Percentiles rank a stretch among this genome's conserved stretches.
Evolutionary conservation across 2,113 vertebrate species (phyloP).

Genomic region (Oxyura jamaicensis): DNA sequence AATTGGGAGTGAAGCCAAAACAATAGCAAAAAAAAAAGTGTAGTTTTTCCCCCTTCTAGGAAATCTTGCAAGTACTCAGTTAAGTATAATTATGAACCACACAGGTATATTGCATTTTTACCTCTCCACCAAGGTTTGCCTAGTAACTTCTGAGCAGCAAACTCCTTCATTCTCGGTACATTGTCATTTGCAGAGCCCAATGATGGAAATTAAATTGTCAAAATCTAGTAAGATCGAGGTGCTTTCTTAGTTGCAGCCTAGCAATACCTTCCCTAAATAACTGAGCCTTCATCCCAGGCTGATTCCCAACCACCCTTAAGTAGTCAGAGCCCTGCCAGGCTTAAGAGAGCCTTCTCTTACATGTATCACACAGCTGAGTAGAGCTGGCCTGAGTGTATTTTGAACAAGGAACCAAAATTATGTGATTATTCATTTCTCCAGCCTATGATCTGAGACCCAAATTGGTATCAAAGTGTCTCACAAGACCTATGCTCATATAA

Average conservation of each 20-base stretch:
- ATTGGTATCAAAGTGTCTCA: background rate
- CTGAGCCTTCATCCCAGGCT: background rate
- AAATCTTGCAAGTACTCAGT: background rate
- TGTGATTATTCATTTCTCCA: background rate
- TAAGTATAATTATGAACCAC: background rate
- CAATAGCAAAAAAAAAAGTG: rapidly evolving
- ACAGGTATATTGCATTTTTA: background rate
- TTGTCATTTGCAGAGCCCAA: background rate
- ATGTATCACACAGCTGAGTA: background rate
- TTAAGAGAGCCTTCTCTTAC: background rate
- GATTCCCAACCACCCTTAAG: background rate
- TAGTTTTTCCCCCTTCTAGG: background rate
- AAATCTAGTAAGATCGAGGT: background rate
- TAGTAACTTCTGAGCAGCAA: background rate
- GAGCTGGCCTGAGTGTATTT: background rate
- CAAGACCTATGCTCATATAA: background rate
- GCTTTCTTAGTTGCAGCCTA: background rate
- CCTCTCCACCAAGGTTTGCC: background rate
- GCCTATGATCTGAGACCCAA: background rate
- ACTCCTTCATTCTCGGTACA: background rate
- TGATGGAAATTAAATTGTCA: background rate
- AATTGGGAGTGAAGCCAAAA: background rate
- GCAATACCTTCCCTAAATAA: background rate
- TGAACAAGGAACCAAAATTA: background rate
- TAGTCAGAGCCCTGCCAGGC: background rate